Evolutionary conservation across 2,113 vertebrate genomes (phyloP).

Genomic region (Sorex araneus): DNA sequence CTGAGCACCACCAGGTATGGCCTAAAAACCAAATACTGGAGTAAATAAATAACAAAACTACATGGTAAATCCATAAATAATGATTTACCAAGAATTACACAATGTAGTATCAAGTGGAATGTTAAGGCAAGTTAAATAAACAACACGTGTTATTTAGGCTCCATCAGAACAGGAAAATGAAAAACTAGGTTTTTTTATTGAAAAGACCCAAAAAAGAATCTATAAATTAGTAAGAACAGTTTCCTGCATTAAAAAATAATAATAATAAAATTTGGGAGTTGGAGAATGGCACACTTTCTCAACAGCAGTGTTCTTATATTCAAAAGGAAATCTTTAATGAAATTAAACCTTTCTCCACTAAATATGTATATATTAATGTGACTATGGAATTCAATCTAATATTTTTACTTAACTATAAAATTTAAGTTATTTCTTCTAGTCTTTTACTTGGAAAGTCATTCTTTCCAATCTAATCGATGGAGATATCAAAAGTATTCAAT

Average conservation of each 20-base stretch:
- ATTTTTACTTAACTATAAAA: conserved; percentile 14
- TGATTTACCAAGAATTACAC: background rate
- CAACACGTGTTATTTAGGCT: background rate
- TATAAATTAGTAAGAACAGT: background rate
- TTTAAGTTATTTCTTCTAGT: conserved; percentile 24
- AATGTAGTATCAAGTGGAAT: background rate
- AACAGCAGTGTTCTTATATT: background rate
- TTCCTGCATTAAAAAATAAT: background rate
- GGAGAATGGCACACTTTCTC: background rate
- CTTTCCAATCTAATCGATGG: background rate
- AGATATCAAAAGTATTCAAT: conserved; percentile 26
- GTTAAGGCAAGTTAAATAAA: conserved; percentile 14
- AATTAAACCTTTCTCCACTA: conserved; percentile 16
- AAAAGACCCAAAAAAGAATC: background rate
- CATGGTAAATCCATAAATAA: background rate
- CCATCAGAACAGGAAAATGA: background rate
- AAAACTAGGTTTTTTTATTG: background rate
- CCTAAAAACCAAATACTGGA: no score
- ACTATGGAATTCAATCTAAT: background rate
- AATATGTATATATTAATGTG: background rate
- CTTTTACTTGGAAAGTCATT: background rate
- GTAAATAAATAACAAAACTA: background rate
- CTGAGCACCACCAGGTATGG: no score
- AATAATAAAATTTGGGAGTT: background rate
- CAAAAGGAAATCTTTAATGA: background rate